These are phyloP conservation scores for Anhinga anhinga DNA, from an alignment of 2,113 vertebrate genomes.

Conservation along the genomic window DNA sequence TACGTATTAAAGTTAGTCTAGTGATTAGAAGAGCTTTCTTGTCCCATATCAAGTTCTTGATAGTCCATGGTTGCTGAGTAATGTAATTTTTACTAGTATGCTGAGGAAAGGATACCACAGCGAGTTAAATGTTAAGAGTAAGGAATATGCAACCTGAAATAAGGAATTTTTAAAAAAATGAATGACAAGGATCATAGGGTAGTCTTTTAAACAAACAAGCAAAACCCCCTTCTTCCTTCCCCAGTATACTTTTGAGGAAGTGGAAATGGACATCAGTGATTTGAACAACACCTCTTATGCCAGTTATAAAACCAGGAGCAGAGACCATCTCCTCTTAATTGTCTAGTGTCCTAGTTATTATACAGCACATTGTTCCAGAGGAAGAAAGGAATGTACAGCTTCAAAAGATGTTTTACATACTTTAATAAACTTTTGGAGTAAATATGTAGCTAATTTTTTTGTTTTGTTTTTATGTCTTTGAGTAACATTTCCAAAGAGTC, in stretches of 20 bases:
- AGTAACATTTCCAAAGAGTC: not conserved
- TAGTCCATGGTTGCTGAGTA: not conserved
- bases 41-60: not conserved
- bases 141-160: not conserved
- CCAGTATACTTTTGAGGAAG: not conserved
- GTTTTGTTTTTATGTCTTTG: not conserved
- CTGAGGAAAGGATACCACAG: not conserved
- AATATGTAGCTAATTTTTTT: not conserved
- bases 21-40: not conserved
- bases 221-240: fast-evolving
- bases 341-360: not conserved
- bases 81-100: not conserved
- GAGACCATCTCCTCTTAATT: not conserved
- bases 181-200: not conserved
- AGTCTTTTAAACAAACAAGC: not conserved
- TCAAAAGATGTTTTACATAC: not conserved
- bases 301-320: not conserved
- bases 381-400: not conserved
- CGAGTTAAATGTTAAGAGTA: not conserved
- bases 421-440: not conserved
- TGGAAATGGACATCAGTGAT: not conserved
- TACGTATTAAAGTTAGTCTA: not conserved
- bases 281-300: not conserved
- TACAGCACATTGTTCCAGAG: not conserved
- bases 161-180: not conserved